A percentile compares a stretch with the other conserved stretches of the same genome.
Evolutionary conservation across 2,888 invertebrate genomes (phyloP).

Genomic region (Stenolophus ochropezus): DNA sequence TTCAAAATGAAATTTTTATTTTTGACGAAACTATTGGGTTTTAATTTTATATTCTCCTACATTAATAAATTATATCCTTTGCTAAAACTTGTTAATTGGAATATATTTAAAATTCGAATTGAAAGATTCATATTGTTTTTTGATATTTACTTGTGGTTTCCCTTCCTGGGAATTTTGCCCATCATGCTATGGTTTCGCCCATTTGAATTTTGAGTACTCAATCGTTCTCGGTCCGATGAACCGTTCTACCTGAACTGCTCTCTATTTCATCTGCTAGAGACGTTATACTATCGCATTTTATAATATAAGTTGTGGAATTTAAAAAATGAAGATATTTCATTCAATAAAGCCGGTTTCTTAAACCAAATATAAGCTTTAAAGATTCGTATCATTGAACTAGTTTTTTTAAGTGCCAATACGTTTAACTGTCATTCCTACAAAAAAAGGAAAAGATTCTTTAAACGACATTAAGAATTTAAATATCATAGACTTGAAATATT

Average conservation of each 20-base stretch:
- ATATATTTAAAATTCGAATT: too few relatives aligned
- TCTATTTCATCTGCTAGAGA: neutral
- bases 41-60: too few relatives aligned
- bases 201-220: neutral
- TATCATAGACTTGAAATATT: too few relatives aligned
- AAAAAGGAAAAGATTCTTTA: neutral
- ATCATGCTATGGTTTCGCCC: too few relatives aligned
- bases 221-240: neutral
- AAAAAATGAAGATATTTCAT: neutral
- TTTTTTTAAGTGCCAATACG: neutral
- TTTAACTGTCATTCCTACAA: slow-evolving; percentile 8
- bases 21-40: too few relatives aligned
- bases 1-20: too few relatives aligned
- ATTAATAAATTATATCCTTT: too few relatives aligned
- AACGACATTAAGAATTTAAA: neutral
- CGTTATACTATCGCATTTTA: neutral
- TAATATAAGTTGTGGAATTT: neutral
- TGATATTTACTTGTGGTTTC: too few relatives aligned
- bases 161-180: too few relatives aligned
- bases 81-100: too few relatives aligned
- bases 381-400: neutral
- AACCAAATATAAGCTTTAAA: neutral
- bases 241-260: neutral
- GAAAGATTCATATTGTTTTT: too few relatives aligned
- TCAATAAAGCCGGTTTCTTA: neutral